These are phyloP conservation scores for Pseudococcus viburni DNA, from an alignment of 2,888 invertebrate species.

Conservation along the genomic window DNA sequence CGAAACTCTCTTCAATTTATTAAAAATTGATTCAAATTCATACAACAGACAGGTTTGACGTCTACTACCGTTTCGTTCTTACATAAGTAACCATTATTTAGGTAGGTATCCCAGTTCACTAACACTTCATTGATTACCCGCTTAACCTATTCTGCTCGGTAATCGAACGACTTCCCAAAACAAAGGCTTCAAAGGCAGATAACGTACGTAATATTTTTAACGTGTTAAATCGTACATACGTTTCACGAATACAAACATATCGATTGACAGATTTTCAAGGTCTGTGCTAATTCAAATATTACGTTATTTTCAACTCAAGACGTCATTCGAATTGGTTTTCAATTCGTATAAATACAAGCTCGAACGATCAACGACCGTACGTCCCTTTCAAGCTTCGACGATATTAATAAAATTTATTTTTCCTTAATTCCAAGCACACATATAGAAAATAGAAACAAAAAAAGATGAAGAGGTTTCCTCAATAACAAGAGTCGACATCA, in stretches of 20 bases:
- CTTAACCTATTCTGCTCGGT: background rate
- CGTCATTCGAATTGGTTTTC: background rate
- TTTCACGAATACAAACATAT: background rate
- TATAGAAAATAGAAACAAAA: background rate
- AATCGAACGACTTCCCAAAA: background rate
- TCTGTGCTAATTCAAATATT: background rate
- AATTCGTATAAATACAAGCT: background rate
- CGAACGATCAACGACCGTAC: background rate
- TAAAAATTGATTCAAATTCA: too few species aligned
- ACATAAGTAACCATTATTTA: too few species aligned
- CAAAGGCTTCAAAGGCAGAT: background rate
- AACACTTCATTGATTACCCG: background rate
- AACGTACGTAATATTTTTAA: background rate
- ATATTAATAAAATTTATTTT: background rate
- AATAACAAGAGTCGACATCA: background rate
- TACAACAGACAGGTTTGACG: too few species aligned
- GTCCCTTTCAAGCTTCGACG: background rate
- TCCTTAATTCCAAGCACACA: background rate
- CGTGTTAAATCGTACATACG: background rate
- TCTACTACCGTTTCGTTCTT: too few species aligned
- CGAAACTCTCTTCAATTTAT: too few species aligned
- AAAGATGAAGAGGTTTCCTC: background rate
- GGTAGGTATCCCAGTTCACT: too few species aligned
- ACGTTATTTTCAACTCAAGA: background rate
- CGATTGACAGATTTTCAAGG: background rate